Evolutionary conservation across 2,888 invertebrate species (phyloP), one percentile per base, ranked within the genome.

Genomic region (Rhyacophila evoluta): DNA sequence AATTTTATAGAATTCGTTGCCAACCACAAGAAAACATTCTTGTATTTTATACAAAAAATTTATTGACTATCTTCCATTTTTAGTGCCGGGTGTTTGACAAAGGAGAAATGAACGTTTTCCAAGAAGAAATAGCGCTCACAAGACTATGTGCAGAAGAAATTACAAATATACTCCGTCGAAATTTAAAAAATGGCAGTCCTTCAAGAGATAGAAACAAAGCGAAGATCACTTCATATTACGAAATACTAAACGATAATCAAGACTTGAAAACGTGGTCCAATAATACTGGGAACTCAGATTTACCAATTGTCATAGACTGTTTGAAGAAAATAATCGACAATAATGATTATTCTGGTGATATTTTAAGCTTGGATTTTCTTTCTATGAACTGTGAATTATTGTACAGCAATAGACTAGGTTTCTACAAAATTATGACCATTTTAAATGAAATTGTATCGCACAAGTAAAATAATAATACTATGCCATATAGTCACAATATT

Each of bases 31-130:
- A n/a, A n/a, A n/a, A n/a, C n/a, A n/a, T n/a, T n/a, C n/a, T n/a
- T n/a, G n/a, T n/a, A n/a, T n/a, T n/a, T n/a, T n/a, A n/a, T n/a
- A n/a, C n/a, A n/a, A n/a, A n/a, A n/a, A n/a, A n/a, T n/a, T n/a
- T n/a, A n/a, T n/a, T n/a, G n/a, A n/a, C n/a, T n/a, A n/a, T n/a
- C n/a, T n/a, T n/a, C n/a, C n/a, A n/a, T n/a, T n/a, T n/a, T n/a
- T n/a, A 91, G 89, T 89, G 89, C 71, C 87, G 92, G 83, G 91
- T 93, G 0, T 94, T 93, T 85, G 93, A 93, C 82, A 90, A 91
- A 83, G 92, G 92, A 80, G 93, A 93, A 84, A 87, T 89, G 79
- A 93, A 93, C 84, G 87, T 89, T 55, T 91, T 88, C 83, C 86
- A 90, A 67, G 93, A 93, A 86, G 91, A 90, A 78, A 85, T 88